Evolutionary conservation across 2,888 invertebrate genomes (phyloP), one percentile per base, ranked within the genome.

Genomic region (Macaria liturata): DNA sequence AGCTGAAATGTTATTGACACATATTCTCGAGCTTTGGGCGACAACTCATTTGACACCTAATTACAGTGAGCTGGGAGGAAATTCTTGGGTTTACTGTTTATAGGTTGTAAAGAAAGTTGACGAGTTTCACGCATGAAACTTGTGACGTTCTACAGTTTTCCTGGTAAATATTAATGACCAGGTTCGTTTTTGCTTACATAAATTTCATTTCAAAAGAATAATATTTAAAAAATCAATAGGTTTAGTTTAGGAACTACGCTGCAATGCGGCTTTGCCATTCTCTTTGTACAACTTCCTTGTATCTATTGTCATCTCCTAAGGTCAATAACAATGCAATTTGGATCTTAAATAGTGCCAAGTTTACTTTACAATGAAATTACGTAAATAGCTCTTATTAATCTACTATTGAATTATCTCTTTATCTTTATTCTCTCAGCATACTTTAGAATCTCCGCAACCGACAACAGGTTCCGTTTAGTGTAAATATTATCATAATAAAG

Each of bases 1-100:
- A 67, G 65, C 57, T 62, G 59, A 63, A 65, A 64, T 70, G 68
- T 68, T 71, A 71, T 69, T 76, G 75, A 75, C 76, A 79, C 57
- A 76, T 64, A 71, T 74, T 68, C 39, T 2, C 34, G 34, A 40
- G 31, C 61, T 48, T 32, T 46, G 45, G 30, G 55, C 47, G 8
- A 46, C 30, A 9, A 32, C n/a, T 44, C 44, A 47, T 48, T 39
- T 30, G 49, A 49, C 46, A 53, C 51, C 43, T 54, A 44, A 58
- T 47, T 56, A 7, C 7, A 37, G 7, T 37, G 4, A 37, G 5
- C 4, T 37, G 34, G 4, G 34, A 7, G 34, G 7, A 37, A 37
- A 37, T 37, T 20, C 20, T 20, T 20, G 1, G 1, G 20, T 20
- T 20, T 20, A 20, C 20, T 20, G 20, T 20, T 20, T 20, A 2